Conservation (phyloP, 2,888 invertebrate genomes). For the Neelides folsomi region DNA sequence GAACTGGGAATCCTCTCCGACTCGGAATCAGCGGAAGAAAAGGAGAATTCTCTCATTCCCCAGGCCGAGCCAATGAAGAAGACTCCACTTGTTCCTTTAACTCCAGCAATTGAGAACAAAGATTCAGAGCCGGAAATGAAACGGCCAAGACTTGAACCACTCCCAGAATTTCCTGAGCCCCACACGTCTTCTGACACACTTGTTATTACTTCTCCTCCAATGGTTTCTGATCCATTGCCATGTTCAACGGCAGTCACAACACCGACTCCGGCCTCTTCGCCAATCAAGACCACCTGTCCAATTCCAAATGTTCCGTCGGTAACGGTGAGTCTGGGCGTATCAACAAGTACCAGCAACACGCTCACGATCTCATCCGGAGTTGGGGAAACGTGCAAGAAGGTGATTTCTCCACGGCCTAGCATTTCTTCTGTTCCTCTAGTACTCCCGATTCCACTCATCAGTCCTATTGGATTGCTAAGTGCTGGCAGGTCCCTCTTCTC, state of each 20-base stretch:
- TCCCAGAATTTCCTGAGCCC: background rate
- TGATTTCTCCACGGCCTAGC: too few species aligned
- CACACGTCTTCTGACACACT: background rate
- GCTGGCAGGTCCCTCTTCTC: constrained; percentile 30
- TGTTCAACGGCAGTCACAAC: background rate
- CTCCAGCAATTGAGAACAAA: constrained; percentile 25
- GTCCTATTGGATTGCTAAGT: background rate
- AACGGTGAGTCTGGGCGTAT: background rate
- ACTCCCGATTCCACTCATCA: background rate
- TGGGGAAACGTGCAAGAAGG: too few species aligned
- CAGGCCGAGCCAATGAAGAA: constrained; percentile 12
- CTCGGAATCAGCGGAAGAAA: constrained; percentile 27
- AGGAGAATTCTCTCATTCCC: constrained; percentile 24
- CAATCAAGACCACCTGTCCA: background rate
- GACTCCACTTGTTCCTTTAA: constrained; percentile 25
- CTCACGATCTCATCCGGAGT: too few species aligned
- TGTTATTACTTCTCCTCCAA: background rate
- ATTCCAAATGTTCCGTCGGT: background rate
- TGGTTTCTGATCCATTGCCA: background rate
- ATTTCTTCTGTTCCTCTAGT: constrained; percentile 1
- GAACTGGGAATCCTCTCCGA: constrained; percentile 29
- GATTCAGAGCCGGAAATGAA: constrained; percentile 31
- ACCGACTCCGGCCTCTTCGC: background rate
- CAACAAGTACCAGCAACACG: too few species aligned
- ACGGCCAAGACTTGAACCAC: constrained; percentile 24